Conservation (phyloP, 2,113 vertebrate genomes). For the Atractosteus spatula region DNA sequence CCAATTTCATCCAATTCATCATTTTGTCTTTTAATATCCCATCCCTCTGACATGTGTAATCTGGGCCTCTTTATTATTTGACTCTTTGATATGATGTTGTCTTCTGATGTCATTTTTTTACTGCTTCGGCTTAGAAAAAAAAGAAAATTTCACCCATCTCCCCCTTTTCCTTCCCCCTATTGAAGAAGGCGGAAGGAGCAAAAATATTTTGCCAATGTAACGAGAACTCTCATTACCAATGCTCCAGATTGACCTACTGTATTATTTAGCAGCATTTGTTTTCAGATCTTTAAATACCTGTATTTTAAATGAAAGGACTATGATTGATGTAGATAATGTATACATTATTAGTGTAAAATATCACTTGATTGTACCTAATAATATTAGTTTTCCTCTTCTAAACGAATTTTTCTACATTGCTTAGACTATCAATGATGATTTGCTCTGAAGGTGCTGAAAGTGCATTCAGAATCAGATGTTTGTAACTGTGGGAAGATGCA, state of each 20-base stretch:
- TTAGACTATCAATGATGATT: not conserved
- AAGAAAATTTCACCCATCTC: conserved; percentile 32
- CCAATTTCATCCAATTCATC: conserved; percentile 77
- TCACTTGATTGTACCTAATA: no score
- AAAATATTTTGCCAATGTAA: not conserved
- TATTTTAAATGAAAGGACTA: not conserved
- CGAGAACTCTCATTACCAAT: not conserved
- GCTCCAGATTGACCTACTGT: not conserved
- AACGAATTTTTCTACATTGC: no score
- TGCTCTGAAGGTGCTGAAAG: not conserved
- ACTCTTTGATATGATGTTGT: conserved; percentile 47
- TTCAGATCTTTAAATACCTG: not conserved
- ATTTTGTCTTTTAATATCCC: conserved; percentile 62
- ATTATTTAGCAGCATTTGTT: conserved; percentile 1
- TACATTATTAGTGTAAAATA: no score
- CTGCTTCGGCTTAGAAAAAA: conserved; percentile 48
- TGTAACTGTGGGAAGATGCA: not conserved
- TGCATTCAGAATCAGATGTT: not conserved
- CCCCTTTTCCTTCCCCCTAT: conserved; percentile 36
- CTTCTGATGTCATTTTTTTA: conserved; percentile 62
- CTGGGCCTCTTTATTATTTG: conserved; percentile 55
- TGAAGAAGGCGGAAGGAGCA: no score
- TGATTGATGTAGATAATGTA: not conserved
- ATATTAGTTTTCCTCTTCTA: no score
- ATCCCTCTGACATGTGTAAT: conserved; percentile 60